These are phyloP conservation scores for Oscheius myriophilus DNA, from an alignment of 2,888 invertebrate species.

Conservation along the genomic window DNA sequence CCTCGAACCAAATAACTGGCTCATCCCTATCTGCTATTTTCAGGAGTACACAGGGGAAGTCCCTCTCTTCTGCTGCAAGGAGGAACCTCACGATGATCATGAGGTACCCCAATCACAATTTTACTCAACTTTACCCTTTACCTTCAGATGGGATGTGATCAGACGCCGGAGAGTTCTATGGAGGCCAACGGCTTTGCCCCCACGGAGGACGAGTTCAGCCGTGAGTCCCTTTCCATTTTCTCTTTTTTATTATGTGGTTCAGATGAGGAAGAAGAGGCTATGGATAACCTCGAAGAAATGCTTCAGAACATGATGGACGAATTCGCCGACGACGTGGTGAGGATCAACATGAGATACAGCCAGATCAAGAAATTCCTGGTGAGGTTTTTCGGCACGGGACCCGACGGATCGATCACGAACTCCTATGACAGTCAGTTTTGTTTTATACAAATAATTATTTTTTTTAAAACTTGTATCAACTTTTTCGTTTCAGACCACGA, in stretches of 20 bases:
- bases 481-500: no score
- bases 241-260: neutral
- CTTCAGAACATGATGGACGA: conserved; percentile 28
- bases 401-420: conserved; percentile 22
- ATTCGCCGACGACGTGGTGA: conserved; percentile 24
- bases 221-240: neutral
- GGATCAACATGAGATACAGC: conserved; percentile 23
- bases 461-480: no score
- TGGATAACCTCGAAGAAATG: conserved; percentile 16
- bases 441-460: neutral
- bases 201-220: neutral
- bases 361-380: conserved; percentile 24
- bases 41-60: no score
- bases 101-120: no score
- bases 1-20: no score
- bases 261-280: neutral
- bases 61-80: no score
- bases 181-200: neutral
- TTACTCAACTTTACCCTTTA: neutral
- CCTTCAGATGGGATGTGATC: neutral
- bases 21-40: no score
- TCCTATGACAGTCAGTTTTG: conserved; percentile 15
- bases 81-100: no score
- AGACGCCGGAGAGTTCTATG: neutral
- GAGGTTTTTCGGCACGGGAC: conserved; percentile 17